Base-by-base conservation (phyloP, 1,140 invertebrate genomes). In the Aphelenchoides fujianensis region DNA sequence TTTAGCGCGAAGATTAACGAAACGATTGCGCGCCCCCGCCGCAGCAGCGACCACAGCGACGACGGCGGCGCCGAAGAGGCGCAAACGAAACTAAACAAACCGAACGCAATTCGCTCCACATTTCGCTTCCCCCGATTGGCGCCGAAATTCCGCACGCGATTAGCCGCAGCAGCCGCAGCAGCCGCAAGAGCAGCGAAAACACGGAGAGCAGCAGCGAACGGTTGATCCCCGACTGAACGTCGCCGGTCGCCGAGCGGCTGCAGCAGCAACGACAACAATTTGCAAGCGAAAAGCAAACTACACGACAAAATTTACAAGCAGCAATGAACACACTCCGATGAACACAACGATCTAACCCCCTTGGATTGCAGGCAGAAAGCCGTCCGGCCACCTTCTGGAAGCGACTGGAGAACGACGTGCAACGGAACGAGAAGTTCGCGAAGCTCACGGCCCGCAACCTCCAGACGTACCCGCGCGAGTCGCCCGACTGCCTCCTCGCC, bases 281-380 rank as follows among this genome's bases (percentile, higher is more conserved):
- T 59, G 55, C 28, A 5, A 7, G 55, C 55, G 12, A 16, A 48
- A 48, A 59, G 34, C 55, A 59, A 59, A 59, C 5, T 7, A 59
- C 5, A 59, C 55, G 19, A 59, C 55, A 12, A 48, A 48, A 48
- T 48, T 48, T 12, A 48, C 12, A 12, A 48, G 23, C 41, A 12
- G 41, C 12, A 48, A 12, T 48, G 41, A 48, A 23, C 12, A 48
- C 41, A 12, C 23, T 48, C 41, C 12, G 41, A 23, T 12, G 23
- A 48, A 23, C 23, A 23, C 41, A 12, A 12, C 12, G 23, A 48
- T 12, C 41, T 48, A 12, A 48, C 41, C 41, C 12, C 41, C n/a
- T 19, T 35, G 59, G n/a, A 2, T 61, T 61, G 31, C 59, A 61
- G 59, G 36, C n/a, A 19, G 59, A 34, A 36, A 66, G 53, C 63